These are phyloP conservation scores for Cepaea nemoralis DNA, from an alignment of 1,140 invertebrate genomes.

Conservation along the genomic window DNA sequence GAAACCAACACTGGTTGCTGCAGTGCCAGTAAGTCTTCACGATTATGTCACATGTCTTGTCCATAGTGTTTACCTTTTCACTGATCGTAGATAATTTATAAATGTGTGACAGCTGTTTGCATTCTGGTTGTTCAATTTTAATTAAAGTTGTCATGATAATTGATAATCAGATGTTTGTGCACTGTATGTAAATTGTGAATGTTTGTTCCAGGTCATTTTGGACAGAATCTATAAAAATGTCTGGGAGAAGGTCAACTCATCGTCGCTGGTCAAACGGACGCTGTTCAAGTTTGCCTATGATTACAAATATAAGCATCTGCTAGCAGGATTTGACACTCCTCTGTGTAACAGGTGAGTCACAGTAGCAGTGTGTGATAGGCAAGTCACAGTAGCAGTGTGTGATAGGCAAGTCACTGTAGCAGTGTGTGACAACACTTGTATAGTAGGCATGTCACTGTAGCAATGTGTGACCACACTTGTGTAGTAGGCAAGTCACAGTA, in stretches of 20 bases:
- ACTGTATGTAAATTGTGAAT: too few relatives aligned
- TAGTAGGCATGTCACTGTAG: too few relatives aligned
- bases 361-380: conserved; percentile 73
- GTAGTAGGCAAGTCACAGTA: too few relatives aligned
- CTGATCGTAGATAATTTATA: too few relatives aligned
- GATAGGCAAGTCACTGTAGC: conserved; percentile 76
- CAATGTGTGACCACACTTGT: too few relatives aligned
- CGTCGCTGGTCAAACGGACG: conserved; percentile 81
- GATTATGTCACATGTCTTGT: too few relatives aligned
- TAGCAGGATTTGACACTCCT: conserved; percentile 71
- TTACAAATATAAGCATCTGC: conserved; percentile 84
- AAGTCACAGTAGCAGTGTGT: conserved; percentile 45
- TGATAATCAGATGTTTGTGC: too few relatives aligned
- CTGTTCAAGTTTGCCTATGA: conserved; percentile 90
- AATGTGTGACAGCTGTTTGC: too few relatives aligned
- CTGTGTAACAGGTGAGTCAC: conserved; percentile 74
- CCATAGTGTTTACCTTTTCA: too few relatives aligned
- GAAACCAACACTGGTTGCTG: conserved; percentile 93
- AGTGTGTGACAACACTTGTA: too few relatives aligned
- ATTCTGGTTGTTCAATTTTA: too few relatives aligned
- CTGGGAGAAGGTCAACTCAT: conserved; percentile 88
- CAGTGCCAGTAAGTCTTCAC: conserved; percentile 84
- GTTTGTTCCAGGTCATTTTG: conserved; percentile 80
- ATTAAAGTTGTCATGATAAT: too few relatives aligned
- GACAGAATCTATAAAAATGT: conserved; percentile 96